These are phyloP conservation scores for Augochlora pura DNA, from an alignment of 1,140 invertebrate genomes.

Conservation along the genomic window DNA sequence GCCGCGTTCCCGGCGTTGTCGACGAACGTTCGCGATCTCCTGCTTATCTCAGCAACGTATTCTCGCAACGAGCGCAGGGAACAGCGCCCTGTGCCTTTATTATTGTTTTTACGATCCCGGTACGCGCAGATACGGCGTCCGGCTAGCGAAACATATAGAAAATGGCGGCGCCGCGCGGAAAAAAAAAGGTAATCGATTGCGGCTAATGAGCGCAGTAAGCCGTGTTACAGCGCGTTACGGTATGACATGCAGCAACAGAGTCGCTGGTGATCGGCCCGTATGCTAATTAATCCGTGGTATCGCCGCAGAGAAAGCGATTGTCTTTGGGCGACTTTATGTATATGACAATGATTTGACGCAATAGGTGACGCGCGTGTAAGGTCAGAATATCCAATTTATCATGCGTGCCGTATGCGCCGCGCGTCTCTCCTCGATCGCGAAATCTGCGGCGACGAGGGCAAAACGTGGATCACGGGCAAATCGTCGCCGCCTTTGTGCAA, in stretches of 20 bases:
- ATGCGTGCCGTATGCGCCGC: no score
- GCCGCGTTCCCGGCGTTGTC: not conserved
- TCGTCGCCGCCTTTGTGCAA: not conserved
- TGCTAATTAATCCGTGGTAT: not conserved
- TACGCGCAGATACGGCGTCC: not conserved
- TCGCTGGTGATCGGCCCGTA: not conserved
- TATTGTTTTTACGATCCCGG: not conserved
- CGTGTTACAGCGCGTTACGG: no score
- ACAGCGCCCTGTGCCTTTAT: not conserved
- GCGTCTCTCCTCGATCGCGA: not conserved
- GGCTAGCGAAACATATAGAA: not conserved
- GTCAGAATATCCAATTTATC: not conserved
- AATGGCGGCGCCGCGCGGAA: not conserved
- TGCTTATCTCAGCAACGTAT: not conserved
- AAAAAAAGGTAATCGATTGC: not conserved
- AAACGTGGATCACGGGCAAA: conserved; percentile 2
- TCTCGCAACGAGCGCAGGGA: not conserved
- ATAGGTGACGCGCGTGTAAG: not conserved
- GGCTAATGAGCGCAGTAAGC: no score
- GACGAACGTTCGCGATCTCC: not conserved
- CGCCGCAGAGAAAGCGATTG: not conserved
- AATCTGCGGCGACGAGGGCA: not conserved
- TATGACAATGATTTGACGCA: not conserved
- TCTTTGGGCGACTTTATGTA: not conserved
- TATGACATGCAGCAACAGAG: no score